phyloP scores from a whole-genome alignment of 1,140 invertebrate species.

The Drosophila bocki region DNA sequence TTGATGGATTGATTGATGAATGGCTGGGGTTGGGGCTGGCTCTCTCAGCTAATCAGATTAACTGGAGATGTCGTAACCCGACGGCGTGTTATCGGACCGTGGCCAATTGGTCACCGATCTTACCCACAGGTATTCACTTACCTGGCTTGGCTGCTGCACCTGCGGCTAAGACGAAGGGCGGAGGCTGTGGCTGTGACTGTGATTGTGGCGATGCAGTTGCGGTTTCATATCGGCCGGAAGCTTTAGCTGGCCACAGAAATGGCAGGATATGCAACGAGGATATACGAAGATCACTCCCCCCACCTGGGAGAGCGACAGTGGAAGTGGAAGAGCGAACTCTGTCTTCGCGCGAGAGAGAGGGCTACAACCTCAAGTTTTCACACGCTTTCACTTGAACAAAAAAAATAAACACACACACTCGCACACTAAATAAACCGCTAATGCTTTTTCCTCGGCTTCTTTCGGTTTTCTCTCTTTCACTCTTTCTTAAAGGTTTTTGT shows the following conservation, averaged over 20 bases:
- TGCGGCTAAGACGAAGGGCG: slow-evolving; percentile 18
- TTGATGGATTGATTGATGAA: slow-evolving; percentile 28
- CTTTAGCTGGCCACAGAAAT: slow-evolving; percentile 55
- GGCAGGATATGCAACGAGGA: slow-evolving; percentile 41
- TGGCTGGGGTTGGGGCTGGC: not conserved
- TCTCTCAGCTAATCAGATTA: slow-evolving; percentile 36
- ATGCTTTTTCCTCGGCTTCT: slow-evolving; percentile 18
- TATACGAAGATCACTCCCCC: not conserved
- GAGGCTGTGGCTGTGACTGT: slow-evolving; percentile 16
- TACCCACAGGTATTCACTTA: slow-evolving; percentile 38
- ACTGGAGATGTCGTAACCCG: slow-evolving; percentile 32
- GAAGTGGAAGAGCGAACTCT: slow-evolving; percentile 1
- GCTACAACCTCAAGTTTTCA: slow-evolving; percentile 55
- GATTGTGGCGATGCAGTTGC: slow-evolving; percentile 51
- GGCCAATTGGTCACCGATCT: slow-evolving; percentile 20
- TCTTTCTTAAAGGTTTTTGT: not conserved
- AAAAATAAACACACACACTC: slow-evolving; percentile 39
- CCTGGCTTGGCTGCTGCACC: slow-evolving; percentile 29
- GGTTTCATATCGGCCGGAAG: slow-evolving; percentile 67
- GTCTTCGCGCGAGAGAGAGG: slow-evolving; percentile 28
- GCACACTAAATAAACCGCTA: slow-evolving; percentile 32
- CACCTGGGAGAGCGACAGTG: slow-evolving; percentile 2
- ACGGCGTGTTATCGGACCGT: slow-evolving; percentile 17
- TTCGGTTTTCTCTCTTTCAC: not conserved
- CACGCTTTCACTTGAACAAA: slow-evolving; percentile 75